A percentile compares a stretch with the other conserved stretches of the same genome.
Conservation (phyloP, 2,113 vertebrate genomes). For the Daubentonia madagascariensis region DNA sequence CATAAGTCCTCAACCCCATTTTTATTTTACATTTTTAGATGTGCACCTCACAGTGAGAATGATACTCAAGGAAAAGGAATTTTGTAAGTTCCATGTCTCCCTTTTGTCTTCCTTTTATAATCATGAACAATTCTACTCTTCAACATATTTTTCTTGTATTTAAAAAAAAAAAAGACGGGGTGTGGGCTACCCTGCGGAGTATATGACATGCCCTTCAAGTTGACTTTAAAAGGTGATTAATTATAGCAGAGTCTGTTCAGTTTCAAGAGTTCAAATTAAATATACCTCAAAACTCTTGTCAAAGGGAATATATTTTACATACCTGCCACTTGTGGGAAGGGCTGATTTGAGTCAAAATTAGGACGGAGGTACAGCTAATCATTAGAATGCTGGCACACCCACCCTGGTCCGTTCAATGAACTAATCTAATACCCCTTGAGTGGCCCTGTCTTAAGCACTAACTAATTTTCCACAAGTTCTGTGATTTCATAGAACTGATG, state of each 20-base stretch:
- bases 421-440: neutral
- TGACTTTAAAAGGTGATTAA: constrained; percentile 56
- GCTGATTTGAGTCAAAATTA: constrained; percentile 32
- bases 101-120: neutral
- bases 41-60: neutral
- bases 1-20: neutral
- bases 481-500: neutral
- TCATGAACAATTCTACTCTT: neutral
- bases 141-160: neutral
- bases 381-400: neutral
- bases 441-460: neutral
- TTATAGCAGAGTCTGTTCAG: constrained; percentile 2
- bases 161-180: neutral
- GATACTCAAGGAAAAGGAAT: neutral
- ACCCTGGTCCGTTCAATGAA: neutral
- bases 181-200: neutral
- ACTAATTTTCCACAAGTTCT: neutral
- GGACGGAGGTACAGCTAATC: neutral
- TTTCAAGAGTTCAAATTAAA: constrained; percentile 62
- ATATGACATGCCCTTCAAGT: neutral
- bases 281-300: constrained; percentile 33
- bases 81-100: neutral
- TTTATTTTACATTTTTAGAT: neutral
- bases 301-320: constrained; percentile 50
- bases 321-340: constrained; percentile 42